Evolutionary conservation across 2,113 vertebrate genomes (phyloP), one percentile per base, ranked within the genome.

Genomic region (Tychaedon coryphoeus): DNA sequence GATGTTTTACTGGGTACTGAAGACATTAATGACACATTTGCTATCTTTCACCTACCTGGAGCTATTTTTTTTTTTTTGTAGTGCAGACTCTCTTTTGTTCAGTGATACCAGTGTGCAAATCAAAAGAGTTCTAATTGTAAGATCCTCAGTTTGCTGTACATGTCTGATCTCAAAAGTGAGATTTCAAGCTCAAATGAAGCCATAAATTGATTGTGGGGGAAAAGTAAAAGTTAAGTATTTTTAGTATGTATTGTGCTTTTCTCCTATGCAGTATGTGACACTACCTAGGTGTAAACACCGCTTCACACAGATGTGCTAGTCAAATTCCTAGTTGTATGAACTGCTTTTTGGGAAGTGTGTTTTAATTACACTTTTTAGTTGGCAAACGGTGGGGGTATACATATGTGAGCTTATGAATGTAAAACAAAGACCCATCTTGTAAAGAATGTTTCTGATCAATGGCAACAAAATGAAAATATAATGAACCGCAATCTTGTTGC

Each of bases 381-480:
- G 86, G 19, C 14, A 50, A 7, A 42, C 7, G 16, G 26, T 43
- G 20, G 5, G 8, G 6, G 1, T 70, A 28, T 57, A 19, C 1
- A 1, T 5, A 4, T 33, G 6, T 2, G 5, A 36, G 7, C 1
- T 5, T 11, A 15, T 16, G 5, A 19, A 10, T 40, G 10, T 33
- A 33, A 50, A 53, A 33, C 1, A 29, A 56, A 61, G 29, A 40
- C n/a, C 14, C 14, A 45, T 19, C 54, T 72, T 43, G 25, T 23
- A 87, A 94, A 33, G 9, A 69, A 47, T 62, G 1, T 24, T 62
- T 79, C 58, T 40, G 16, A 71, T 57, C 40, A 45, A 25, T 31
- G 18, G 8, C 45, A 40, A 26, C 9, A 72, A 69, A 76, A 38
- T 58, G 28, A 73, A 77, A 91, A 61, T 62, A 36, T 28, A 60